Percentiles rank a stretch among this genome's conserved stretches.
Conservation (phyloP, 2,797 vertebrate genomes). For the Anableps anableps region DNA sequence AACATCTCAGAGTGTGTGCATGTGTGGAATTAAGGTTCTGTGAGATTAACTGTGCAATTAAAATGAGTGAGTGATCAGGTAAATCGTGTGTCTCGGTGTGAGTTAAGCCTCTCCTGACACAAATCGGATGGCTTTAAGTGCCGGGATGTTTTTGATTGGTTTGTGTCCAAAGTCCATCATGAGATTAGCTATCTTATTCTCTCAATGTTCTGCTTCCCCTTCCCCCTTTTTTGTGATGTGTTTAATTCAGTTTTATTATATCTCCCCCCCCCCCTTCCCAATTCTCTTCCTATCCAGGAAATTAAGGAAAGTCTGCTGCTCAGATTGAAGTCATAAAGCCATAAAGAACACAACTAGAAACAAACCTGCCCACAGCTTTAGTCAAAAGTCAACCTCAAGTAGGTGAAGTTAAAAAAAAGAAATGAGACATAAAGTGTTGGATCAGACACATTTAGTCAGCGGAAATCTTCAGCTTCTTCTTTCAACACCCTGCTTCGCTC, state of each 20-base stretch:
- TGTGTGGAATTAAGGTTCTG: slow-evolving; percentile 4
- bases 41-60: slow-evolving; percentile 9
- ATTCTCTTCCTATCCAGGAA: slow-evolving; percentile 49
- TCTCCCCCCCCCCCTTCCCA: background rate
- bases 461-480: slow-evolving; percentile 65
- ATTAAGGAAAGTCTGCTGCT: slow-evolving; percentile 44
- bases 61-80: slow-evolving; percentile 7
- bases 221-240: slow-evolving; percentile 10
- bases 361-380: slow-evolving; percentile 5
- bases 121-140: slow-evolving; percentile 30
- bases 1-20: slow-evolving; percentile 20
- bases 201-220: background rate
- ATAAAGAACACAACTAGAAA: slow-evolving; percentile 35
- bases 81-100: slow-evolving; percentile 3
- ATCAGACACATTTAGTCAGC: slow-evolving; percentile 27
- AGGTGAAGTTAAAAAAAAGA: slow-evolving; percentile 9
- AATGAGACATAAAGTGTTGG: slow-evolving; percentile 16
- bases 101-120: slow-evolving; percentile 2
- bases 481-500: slow-evolving; percentile 38
- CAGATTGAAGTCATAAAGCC: slow-evolving; percentile 52
- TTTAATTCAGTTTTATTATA: slow-evolving; percentile 56
- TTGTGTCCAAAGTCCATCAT: slow-evolving; percentile 46
- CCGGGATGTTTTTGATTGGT: slow-evolving; percentile 38
- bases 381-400: slow-evolving; percentile 16
- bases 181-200: slow-evolving; percentile 33